Conservation (phyloP, 2,888 invertebrate species). For the Noctua comes region DNA sequence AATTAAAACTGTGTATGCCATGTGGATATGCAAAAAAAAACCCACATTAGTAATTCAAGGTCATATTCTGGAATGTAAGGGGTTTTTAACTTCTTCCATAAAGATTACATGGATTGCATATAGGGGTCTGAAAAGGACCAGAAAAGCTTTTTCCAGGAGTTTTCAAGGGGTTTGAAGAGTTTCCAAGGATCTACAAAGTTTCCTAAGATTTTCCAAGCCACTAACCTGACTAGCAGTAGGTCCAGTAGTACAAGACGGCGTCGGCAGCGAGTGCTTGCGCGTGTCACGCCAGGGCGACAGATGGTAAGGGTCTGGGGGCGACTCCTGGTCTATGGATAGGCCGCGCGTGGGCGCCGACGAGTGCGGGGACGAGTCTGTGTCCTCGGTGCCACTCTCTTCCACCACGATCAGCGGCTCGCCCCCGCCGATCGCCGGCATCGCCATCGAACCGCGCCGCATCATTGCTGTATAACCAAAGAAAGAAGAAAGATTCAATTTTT, state of each 20-base stretch:
- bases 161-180: background rate
- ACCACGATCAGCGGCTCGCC: slow-evolving; percentile 95
- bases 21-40: background rate
- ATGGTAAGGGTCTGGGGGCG: slow-evolving; percentile 95
- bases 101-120: background rate
- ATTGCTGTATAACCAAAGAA: slow-evolving; percentile 77
- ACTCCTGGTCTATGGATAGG: slow-evolving; percentile 93
- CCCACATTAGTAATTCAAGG: background rate
- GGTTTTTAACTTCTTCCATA: background rate
- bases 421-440: slow-evolving; percentile 85
- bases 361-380: slow-evolving; percentile 91
- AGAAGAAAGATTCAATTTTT: background rate
- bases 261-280: slow-evolving; percentile 95
- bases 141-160: background rate
- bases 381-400: slow-evolving; percentile 93
- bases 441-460: slow-evolving; percentile 93
- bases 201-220: background rate
- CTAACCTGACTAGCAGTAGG: slow-evolving; percentile 96
- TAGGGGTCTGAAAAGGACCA: background rate
- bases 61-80: background rate
- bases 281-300: slow-evolving; percentile 95
- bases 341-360: slow-evolving; percentile 90
- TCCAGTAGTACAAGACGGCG: slow-evolving; percentile 95
- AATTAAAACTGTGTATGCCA: background rate
- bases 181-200: background rate